These are phyloP conservation scores for Drosophila melanogaster DNA, from an alignment of 1,140 invertebrate genomes.

Conservation along the genomic window DNA sequence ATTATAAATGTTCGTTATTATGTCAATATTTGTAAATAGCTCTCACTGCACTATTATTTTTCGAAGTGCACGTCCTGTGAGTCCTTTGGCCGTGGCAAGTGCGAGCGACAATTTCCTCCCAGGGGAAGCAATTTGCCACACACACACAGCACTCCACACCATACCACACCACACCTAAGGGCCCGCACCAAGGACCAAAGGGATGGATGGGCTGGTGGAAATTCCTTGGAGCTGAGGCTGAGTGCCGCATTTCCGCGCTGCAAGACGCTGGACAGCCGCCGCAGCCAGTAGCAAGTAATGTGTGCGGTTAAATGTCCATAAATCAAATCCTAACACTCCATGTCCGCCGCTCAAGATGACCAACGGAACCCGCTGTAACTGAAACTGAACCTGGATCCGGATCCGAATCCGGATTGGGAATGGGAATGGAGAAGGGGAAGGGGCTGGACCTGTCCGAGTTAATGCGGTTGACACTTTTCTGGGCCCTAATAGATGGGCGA, in stretches of 20 bases:
- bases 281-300: constrained; percentile 69
- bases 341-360: constrained; percentile 65
- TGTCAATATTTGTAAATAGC: too few species aligned
- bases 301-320: constrained; percentile 82
- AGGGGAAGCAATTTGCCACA: constrained; percentile 83
- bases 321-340: constrained; percentile 71
- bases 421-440: not conserved
- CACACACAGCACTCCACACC: constrained; percentile 46
- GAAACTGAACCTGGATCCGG: constrained; percentile 26
- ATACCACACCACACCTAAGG: constrained; percentile 30
- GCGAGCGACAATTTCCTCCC: constrained; percentile 70
- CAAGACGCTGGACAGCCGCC: constrained; percentile 58
- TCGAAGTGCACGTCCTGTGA: constrained; percentile 13
- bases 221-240: constrained; percentile 42
- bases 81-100: constrained; percentile 37
- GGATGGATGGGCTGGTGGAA: constrained; percentile 34
- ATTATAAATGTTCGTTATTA: too few species aligned
- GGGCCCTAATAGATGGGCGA: constrained; percentile 68
- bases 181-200: constrained; percentile 15
- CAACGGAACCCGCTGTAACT: constrained; percentile 46
- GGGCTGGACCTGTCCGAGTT: constrained; percentile 54
- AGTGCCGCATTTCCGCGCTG: constrained; percentile 57
- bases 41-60: constrained; percentile 14
- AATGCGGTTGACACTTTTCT: constrained; percentile 80
- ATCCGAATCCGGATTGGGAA: not conserved